Evolutionary conservation across 1,140 invertebrate genomes (phyloP), one percentile per base, ranked within the genome.

Genomic region (Mycetomoellerius zeteki): DNA sequence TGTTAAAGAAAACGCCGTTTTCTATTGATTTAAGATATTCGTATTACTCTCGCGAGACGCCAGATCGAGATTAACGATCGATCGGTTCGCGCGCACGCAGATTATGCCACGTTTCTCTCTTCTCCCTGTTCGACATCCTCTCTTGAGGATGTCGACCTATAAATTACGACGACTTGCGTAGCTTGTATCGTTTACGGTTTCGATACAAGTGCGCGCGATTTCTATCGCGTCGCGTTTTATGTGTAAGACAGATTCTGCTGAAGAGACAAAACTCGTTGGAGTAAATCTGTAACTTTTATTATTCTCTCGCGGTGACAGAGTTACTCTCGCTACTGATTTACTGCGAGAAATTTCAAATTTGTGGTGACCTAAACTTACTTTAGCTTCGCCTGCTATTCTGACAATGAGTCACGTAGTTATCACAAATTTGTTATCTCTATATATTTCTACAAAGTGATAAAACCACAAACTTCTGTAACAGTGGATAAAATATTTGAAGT

Each of bases 11-110:
- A 19, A 52, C 30, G 27, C 21, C 19, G n/a, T 58, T 50, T 43
- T 47, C 43, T 52, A 54, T 43, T 69, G 76, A 87, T 81, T 37
- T 60, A 88, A 65, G 69, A 60, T 30, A 60, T 16, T 80, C 58
- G 43, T 76, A 85, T 50, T 78, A 65, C 27, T 56, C 47, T 50
- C n/a, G 50, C 50, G 33, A 81, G 77, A 80, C 27, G 43, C 27
- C 27, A 47, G 43, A 69, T 81, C 64, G 52, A 58, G 78, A 81
- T 81, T 71, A 81, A 71, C 78, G 78, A 71, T 81, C 78, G 78
- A 71, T 71, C 50, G 50, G 12, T 0, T 3, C 30, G 64, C 30
- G 64, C 30, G 47, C 47, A n/a, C n/a, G 62, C 50, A 33, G 50
- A 81, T 81, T 58, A 81, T 71, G 24, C 64, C 50, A 52, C 65